These are phyloP conservation scores for Ryuthela nishihirai DNA, from an alignment of 2,888 invertebrate genomes.

Conservation along the genomic window DNA sequence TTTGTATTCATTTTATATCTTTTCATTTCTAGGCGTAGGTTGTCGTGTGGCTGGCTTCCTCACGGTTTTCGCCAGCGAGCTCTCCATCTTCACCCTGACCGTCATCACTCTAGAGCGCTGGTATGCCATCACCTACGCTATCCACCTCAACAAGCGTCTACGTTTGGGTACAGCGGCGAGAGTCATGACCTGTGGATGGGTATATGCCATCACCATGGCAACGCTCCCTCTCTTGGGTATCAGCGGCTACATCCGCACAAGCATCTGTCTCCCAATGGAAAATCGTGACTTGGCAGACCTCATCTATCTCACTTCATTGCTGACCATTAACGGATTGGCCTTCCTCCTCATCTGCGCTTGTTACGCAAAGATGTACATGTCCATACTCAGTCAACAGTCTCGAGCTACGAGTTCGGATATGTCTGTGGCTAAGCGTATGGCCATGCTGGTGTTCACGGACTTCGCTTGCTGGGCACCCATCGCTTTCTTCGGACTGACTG, in stretches of 20 bases:
- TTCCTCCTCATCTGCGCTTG: constrained; percentile 79
- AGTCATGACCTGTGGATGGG: constrained; percentile 75
- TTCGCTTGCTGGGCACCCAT: constrained; percentile 67
- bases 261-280: constrained; percentile 86
- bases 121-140: constrained; percentile 72
- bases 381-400: constrained; percentile 48
- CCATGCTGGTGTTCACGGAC: constrained; percentile 78
- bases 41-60: constrained; percentile 84
- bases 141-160: constrained; percentile 75
- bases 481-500: constrained; percentile 81
- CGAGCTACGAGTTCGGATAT: constrained; percentile 59
- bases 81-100: constrained; percentile 81
- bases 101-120: constrained; percentile 75
- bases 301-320: constrained; percentile 68
- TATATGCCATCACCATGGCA: constrained; percentile 71
- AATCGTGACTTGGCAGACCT: constrained; percentile 65
- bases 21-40: constrained; percentile 55
- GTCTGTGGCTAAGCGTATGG: constrained; percentile 84
- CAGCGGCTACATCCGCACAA: constrained; percentile 82
- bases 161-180: constrained; percentile 65
- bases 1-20: neutral
- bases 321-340: constrained; percentile 72
- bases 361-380: constrained; percentile 77
- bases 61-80: constrained; percentile 79
- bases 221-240: constrained; percentile 67